Evolutionary conservation across 2,888 invertebrate genomes (phyloP).

Genomic region (Acrobasis repandana): DNA sequence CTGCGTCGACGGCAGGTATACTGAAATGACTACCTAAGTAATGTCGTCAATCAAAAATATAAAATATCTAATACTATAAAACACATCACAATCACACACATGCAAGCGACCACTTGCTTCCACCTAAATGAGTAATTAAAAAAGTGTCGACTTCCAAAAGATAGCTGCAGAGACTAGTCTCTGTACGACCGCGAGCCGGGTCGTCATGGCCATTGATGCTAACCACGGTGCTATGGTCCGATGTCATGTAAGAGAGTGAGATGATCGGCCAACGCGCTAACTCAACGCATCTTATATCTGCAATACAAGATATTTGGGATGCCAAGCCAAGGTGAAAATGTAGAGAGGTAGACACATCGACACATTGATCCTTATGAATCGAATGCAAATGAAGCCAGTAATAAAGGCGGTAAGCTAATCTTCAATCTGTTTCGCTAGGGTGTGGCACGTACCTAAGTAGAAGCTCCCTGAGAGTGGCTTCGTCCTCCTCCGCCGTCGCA

Average conservation of each 20-base stretch:
- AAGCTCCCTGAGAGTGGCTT: conserved; percentile 96
- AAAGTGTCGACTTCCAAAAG: conserved; percentile 25
- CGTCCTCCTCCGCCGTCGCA: conserved; percentile 94
- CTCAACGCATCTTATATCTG: conserved; percentile 69
- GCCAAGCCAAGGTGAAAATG: conserved; percentile 71
- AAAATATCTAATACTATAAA: conserved; percentile 24
- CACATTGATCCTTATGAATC: conserved; percentile 57
- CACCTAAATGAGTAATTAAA: conserved; percentile 21
- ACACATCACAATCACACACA: conserved; percentile 64
- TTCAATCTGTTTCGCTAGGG: conserved; percentile 53
- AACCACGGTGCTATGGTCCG: conserved; percentile 61
- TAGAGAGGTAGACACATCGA: conserved; percentile 57
- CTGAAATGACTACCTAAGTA: conserved; percentile 7
- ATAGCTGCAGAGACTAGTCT: conserved; percentile 11
- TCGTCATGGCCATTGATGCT: conserved; percentile 69
- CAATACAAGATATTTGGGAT: conserved; percentile 77
- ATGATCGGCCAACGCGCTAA: conserved; percentile 55
- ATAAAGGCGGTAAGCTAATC: conserved; percentile 71
- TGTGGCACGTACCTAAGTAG: conserved; percentile 91
- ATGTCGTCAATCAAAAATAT: conserved; percentile 14
- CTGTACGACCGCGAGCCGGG: neutral
- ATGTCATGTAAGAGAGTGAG: conserved; percentile 56
- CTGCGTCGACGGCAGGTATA: neutral
- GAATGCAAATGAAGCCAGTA: conserved; percentile 70
- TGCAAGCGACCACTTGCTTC: conserved; percentile 53